These are phyloP conservation scores for Dilophus febrilis DNA, from an alignment of 2,888 invertebrate species.

Conservation along the genomic window DNA sequence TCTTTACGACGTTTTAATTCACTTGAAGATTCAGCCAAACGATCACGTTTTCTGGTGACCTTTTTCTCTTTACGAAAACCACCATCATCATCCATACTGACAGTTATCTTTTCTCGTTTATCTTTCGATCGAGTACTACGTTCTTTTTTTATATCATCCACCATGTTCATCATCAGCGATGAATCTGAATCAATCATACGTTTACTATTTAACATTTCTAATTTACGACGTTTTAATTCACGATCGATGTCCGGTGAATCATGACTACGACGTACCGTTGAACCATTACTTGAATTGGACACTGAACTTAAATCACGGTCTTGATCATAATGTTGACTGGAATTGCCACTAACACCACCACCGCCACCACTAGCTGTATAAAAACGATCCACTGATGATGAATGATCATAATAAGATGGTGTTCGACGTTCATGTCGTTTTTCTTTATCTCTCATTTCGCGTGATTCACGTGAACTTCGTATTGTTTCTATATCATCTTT, in stretches of 20 bases:
- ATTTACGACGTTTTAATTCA: constrained; percentile 73
- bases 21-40: constrained; percentile 12
- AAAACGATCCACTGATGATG: constrained; percentile 30
- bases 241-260: constrained; percentile 40
- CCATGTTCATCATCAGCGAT: not conserved
- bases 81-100: constrained; percentile 55
- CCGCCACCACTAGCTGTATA: constrained; percentile 28
- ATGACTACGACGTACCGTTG: constrained; percentile 35
- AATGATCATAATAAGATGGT: constrained; percentile 21
- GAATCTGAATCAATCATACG: constrained; percentile 33
- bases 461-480: constrained; percentile 14
- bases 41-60: constrained; percentile 54
- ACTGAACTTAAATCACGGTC: constrained; percentile 40
- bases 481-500: constrained; percentile 5
- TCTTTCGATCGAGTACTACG: constrained; percentile 34
- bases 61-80: constrained; percentile 67
- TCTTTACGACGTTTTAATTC: constrained; percentile 68
- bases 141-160: constrained; percentile 31
- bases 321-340: constrained; percentile 28
- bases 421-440: constrained; percentile 44
- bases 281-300: constrained; percentile 35
- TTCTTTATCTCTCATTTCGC: constrained; percentile 22
- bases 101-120: constrained; percentile 36
- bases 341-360: too few species aligned
- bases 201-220: constrained; percentile 64